Evolutionary conservation across 2,113 vertebrate genomes (phyloP).

Genomic region (Craseonycteris thonglongyai): DNA sequence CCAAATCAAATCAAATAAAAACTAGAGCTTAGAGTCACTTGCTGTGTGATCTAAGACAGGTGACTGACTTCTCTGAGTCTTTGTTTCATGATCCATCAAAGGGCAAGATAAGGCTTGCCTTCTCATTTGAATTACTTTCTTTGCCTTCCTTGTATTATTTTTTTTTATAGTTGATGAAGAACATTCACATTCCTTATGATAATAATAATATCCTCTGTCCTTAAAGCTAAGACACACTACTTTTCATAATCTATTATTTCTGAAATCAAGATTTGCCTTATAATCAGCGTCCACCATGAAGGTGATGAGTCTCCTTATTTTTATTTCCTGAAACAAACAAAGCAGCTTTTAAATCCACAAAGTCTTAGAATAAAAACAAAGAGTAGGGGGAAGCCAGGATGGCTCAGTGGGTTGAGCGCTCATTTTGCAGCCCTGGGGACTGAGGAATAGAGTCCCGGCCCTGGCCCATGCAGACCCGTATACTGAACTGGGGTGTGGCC

Average conservation of each 20-base stretch:
- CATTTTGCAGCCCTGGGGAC: no score
- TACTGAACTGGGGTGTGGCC: no score
- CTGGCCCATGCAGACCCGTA: no score
- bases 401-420: no score
- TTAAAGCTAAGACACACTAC: background rate
- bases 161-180: background rate
- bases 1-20: background rate
- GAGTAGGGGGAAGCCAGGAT: no score
- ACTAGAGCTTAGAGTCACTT: background rate
- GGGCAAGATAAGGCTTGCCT: rapidly evolving
- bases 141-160: background rate
- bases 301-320: background rate
- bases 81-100: background rate
- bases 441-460: no score
- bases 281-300: rapidly evolving
- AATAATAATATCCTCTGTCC: rapidly evolving
- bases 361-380: background rate
- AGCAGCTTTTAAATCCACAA: background rate
- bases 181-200: rapidly evolving
- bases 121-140: background rate
- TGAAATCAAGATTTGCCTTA: background rate
- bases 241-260: background rate
- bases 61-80: background rate
- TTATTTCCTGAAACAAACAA: background rate
- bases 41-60: background rate